Evolutionary conservation across 2,797 vertebrate genomes (phyloP), one percentile per base, ranked within the genome.

Genomic region (Salarias fasciatus): DNA sequence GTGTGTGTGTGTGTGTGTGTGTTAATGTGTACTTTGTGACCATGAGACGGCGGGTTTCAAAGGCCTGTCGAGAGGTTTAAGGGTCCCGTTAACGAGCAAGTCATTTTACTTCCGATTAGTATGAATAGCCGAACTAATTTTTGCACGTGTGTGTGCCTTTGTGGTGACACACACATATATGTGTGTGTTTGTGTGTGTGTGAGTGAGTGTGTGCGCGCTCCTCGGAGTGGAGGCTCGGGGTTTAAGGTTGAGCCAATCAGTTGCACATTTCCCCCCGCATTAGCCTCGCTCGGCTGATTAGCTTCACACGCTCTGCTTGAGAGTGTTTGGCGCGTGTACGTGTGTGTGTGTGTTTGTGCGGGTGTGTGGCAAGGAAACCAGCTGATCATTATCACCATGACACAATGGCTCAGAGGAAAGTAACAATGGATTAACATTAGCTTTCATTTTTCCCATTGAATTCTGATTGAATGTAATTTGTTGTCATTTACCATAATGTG

Each of bases 201-300:
- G n/a, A 11, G 10, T 50, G 47, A 35, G 54, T 43, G 49, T 1
- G 6, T 37, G 50, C 35, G 33, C 9, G 9, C 33, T 37, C 73
- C 75, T 66, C 51, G 58, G 79, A 86, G 76, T 80, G 76, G 69
- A 73, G 74, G 78, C 72, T 74, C 1, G 2, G 69, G 80, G 67
- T 79, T 83, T 86, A 85, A 89, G 84, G 85, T 87, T 87, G 81
- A 67, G 71, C 81, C 88, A 88, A 91, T 89, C 87, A 88, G 76
- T 80, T 80, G 79, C 79, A 87, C 82, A 89, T 90, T 87, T 90
- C 69, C 79, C 71, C 69, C 69, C 55, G 73, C 83, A 87, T 91
- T 89, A 88, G 84, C 69, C 68, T 80, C 69, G 83, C 79, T 88
- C 72, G 64, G 63, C 64, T 79, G 79, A 82, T 80, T 80, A 75